Evolutionary conservation across 2,113 vertebrate species (phyloP).

Genomic region (Rhegmatorhina hoffmannsi): DNA sequence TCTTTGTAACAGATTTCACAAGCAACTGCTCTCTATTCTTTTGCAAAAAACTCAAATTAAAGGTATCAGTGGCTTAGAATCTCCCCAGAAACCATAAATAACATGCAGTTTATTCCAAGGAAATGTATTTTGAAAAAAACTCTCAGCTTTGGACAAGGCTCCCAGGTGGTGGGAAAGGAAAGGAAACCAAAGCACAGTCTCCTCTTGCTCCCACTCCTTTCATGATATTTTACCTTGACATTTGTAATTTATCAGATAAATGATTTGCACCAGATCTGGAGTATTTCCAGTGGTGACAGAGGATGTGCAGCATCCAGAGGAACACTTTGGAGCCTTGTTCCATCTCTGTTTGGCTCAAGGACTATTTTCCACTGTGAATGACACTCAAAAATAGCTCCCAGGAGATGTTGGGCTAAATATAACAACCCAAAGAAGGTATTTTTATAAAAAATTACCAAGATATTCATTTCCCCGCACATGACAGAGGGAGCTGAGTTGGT

Average conservation of each 20-base stretch:
- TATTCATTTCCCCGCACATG: neutral
- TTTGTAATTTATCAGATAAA: neutral
- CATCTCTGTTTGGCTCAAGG: neutral
- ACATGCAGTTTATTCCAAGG: neutral
- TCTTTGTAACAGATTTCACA: neutral
- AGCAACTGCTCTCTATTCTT: neutral
- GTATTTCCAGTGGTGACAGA: neutral
- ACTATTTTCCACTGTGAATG: neutral
- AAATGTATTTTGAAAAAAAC: neutral
- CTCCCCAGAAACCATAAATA: constrained; percentile 11
- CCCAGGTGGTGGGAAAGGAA: neutral
- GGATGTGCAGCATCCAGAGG: neutral
- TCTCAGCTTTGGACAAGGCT: neutral
- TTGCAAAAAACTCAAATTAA: neutral
- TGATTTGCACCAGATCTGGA: neutral
- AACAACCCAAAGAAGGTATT: neutral
- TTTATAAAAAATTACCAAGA: neutral
- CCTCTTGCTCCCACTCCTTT: neutral
- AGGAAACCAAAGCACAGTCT: neutral
- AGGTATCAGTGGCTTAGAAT: neutral
- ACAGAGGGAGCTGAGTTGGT: neutral
- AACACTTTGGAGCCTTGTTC: neutral
- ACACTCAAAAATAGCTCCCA: neutral
- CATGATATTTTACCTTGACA: neutral
- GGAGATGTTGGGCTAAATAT: neutral